phyloP scores from a whole-genome alignment of 2,888 invertebrate genomes.

The Antheraea assamensis region DNA sequence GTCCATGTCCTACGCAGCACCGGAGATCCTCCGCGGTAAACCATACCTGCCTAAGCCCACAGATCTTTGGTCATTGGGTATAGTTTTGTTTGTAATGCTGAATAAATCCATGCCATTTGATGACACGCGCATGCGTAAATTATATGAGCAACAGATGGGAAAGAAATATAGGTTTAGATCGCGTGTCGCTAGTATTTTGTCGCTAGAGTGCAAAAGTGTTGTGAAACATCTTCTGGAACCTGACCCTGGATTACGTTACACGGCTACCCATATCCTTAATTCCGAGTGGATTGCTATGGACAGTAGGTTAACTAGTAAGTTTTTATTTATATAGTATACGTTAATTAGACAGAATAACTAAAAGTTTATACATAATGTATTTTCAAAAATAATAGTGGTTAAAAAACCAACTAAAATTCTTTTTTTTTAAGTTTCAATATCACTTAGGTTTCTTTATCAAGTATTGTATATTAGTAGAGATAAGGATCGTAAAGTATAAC shows the following conservation, averaged over 20 bases:
- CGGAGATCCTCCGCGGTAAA: constrained; percentile 90
- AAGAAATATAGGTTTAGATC: constrained; percentile 85
- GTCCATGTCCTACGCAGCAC: constrained; percentile 93
- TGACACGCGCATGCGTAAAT: constrained; percentile 86
- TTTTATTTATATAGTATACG: constrained; percentile 13
- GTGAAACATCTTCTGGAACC: constrained; percentile 87
- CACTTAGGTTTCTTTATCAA: too few relatives aligned
- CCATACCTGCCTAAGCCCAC: constrained; percentile 87
- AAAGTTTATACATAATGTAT: not conserved
- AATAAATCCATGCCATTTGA: constrained; percentile 93
- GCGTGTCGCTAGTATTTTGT: constrained; percentile 81
- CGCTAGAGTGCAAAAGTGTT: constrained; percentile 84
- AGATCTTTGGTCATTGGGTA: constrained; percentile 91
- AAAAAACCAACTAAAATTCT: too few relatives aligned
- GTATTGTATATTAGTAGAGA: too few relatives aligned
- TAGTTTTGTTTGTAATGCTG: constrained; percentile 91
- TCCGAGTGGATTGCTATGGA: constrained; percentile 88
- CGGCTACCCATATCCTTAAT: constrained; percentile 79
- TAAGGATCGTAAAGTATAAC: too few relatives aligned
- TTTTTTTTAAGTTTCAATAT: too few relatives aligned
- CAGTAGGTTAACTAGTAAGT: constrained; percentile 80
- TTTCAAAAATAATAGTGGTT: not conserved
- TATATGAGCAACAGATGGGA: constrained; percentile 85
- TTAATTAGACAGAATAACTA: not conserved
- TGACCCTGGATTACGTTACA: constrained; percentile 82